Evolutionary conservation across 2,888 invertebrate species (phyloP), one percentile per base, ranked within the genome.

Genomic region (Cryptocheilus praepositus): DNA sequence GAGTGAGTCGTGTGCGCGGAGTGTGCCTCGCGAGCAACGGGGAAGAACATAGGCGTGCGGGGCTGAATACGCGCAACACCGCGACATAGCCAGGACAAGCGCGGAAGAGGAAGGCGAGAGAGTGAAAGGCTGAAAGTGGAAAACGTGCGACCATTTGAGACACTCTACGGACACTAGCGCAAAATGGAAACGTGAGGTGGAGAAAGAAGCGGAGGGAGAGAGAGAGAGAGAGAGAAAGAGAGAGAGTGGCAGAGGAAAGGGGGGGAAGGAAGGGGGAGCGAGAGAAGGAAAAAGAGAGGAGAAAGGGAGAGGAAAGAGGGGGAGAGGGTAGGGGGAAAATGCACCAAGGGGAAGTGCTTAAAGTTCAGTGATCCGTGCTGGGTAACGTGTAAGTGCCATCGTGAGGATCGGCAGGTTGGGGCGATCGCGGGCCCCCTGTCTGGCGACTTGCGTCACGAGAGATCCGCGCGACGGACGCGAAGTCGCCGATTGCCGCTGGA

Each of bases 101-200:
- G n/a, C 18, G 16, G 54, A 54, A 25, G 21, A 21, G 15, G 21
- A 52, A 15, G 25, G 7, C 21, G 25, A 13, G 5, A 21, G 21
- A 13, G n/a, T 15, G 2, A 21, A 21, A 2, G 21, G 4, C 11
- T 36, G 8, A 21, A 18, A 0, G 25, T 3, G 15, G 25, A 16
- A 11, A 18, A 54, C 25, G 54, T 52, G 21, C 54, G n/a, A 18
- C 15, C 25, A 28, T n/a, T 28, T 36, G 3, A 3, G 25, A 54
- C 13, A n/a, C 53, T 16, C 54, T 36, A 18, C 91, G 18, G 28
- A 19, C 11, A 25, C 54, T 28, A 54, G 3, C 28, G 1, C 8
- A 28, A 54, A 36, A 54, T 25, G 25, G 54, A 54, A 28, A 54
- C 28, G 54, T 54, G 54, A 53, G 36, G 18, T 52, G 18, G 52